A percentile compares a stretch with the other conserved stretches of the same genome.
These are phyloP conservation scores for Epinephelus fuscoguttatus DNA, from an alignment of 2,113 vertebrate species.

Conservation along the genomic window DNA sequence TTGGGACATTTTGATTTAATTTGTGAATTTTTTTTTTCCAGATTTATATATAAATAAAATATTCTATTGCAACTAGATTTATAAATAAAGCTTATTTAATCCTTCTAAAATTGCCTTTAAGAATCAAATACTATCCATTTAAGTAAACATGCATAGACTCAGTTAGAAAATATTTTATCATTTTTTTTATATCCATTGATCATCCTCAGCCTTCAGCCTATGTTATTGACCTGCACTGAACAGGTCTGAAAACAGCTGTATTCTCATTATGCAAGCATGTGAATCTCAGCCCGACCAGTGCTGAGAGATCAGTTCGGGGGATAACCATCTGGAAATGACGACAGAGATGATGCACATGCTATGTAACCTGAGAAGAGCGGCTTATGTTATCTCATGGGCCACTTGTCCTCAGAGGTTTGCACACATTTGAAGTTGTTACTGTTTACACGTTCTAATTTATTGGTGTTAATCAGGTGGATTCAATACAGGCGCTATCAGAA, in stretches of 20 bases:
- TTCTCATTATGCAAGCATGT: slow-evolving; percentile 33
- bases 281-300: not conserved
- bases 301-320: slow-evolving; percentile 23
- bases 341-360: slow-evolving; percentile 49
- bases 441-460: not conserved
- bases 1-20: not conserved
- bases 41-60: too few species aligned
- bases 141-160: not conserved
- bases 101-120: not conserved
- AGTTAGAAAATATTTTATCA: fast-evolving
- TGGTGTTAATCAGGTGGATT: not conserved
- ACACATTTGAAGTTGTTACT: not conserved
- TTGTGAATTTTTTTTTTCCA: too few species aligned
- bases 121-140: not conserved
- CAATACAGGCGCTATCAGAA: not conserved
- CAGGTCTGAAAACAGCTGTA: slow-evolving; percentile 23
- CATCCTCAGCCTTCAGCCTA: not conserved
- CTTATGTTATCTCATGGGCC: slow-evolving; percentile 45
- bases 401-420: slow-evolving; percentile 41
- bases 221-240: slow-evolving; percentile 35
- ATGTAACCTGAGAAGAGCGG: slow-evolving; percentile 55
- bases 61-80: too few species aligned
- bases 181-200: slow-evolving; percentile 18
- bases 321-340: slow-evolving; percentile 67
- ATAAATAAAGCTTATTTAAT: not conserved